These are phyloP conservation scores for Drosophila sp. DNA, from an alignment of 1,140 invertebrate genomes.

Conservation along the genomic window DNA sequence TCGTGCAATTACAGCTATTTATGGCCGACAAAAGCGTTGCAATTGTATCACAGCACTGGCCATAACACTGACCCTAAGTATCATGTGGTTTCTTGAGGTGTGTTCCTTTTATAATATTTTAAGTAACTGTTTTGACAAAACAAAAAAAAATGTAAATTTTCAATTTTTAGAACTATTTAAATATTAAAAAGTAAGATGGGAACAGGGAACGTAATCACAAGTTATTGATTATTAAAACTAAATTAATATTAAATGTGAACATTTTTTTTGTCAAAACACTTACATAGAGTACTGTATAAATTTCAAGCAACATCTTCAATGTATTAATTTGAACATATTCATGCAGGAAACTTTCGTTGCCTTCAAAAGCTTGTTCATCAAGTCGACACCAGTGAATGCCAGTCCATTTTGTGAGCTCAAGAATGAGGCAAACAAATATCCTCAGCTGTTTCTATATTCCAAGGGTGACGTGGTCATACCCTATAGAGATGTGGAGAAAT, in stretches of 20 bases:
- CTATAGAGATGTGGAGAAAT: conserved; percentile 87
- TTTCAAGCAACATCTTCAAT: too few species aligned
- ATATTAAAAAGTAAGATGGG: too few species aligned
- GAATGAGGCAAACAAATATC: conserved; percentile 85
- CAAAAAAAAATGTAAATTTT: too few species aligned
- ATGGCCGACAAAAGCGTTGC: conserved; percentile 86
- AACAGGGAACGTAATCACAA: too few species aligned
- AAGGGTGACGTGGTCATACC: conserved; percentile 88
- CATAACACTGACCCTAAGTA: conserved; percentile 86
- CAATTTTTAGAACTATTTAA: too few species aligned
- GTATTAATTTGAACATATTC: conserved; percentile 12
- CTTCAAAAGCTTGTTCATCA: conserved; percentile 77
- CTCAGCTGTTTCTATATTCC: conserved; percentile 91
- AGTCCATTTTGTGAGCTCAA: conserved; percentile 85
- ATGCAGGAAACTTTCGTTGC: conserved; percentile 75
- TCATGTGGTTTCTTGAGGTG: conserved; percentile 87
- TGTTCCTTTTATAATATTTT: neutral
- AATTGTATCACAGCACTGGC: conserved; percentile 86
- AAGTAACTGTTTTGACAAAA: too few species aligned
- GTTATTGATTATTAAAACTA: too few species aligned
- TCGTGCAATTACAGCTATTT: conserved; percentile 87
- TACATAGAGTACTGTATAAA: too few species aligned
- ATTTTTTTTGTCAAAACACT: too few species aligned
- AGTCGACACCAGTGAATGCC: conserved; percentile 72
- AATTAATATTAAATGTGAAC: too few species aligned